Evolutionary conservation across 2,797 vertebrate species (phyloP).

Genomic region (Iguana delicatissima): DNA sequence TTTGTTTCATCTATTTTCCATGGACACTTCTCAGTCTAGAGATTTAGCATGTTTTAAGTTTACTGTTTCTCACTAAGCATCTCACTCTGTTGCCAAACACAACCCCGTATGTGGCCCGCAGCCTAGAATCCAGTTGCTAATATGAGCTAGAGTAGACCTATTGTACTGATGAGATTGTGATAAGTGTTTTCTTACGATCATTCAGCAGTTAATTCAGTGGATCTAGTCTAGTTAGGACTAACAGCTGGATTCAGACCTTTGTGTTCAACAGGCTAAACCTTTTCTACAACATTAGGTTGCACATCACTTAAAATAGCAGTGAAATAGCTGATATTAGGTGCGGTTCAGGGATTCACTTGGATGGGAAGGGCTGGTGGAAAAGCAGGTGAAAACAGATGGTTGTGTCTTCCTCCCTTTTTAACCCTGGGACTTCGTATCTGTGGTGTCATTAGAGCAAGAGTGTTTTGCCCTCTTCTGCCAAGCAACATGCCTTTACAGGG

Average conservation of each 20-base stretch:
- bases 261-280: slow-evolving; percentile 75
- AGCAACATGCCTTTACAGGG: background rate
- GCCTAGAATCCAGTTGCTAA: too few relatives aligned
- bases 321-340: slow-evolving; percentile 80
- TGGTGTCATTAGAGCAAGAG: background rate
- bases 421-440: background rate
- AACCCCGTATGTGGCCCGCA: slow-evolving; percentile 67
- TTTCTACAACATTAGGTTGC: slow-evolving; percentile 67
- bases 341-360: slow-evolving; percentile 42
- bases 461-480: background rate
- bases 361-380: background rate
- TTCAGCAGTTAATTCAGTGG: too few relatives aligned
- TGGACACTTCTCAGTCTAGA: slow-evolving; percentile 32
- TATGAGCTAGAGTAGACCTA: too few relatives aligned
- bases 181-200: too few relatives aligned
- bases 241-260: slow-evolving; percentile 28
- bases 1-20: slow-evolving; percentile 29
- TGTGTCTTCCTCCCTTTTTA: background rate
- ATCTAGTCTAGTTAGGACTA: too few relatives aligned
- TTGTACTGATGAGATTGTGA: too few relatives aligned
- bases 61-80: slow-evolving; percentile 70
- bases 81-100: slow-evolving; percentile 83
- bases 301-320: slow-evolving; percentile 72
- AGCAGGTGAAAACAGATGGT: background rate
- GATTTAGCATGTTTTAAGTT: slow-evolving; percentile 36